Base-by-base conservation (phyloP, 2,888 invertebrate species). In the Girardia tigrina region DNA sequence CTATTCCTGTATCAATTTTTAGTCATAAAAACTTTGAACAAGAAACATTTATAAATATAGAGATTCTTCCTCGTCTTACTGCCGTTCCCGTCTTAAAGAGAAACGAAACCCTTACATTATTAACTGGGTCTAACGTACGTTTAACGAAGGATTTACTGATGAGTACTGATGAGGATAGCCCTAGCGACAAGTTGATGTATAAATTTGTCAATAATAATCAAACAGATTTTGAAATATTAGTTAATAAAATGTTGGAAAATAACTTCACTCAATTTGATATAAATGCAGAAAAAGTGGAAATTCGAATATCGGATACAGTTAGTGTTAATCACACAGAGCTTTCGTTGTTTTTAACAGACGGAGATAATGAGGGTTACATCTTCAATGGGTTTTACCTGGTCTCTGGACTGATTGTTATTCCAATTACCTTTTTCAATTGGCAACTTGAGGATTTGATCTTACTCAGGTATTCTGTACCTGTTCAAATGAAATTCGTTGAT, bases 221-320 rank as follows among this genome's bases (percentile, higher is more conserved):
- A 69, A 70, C 27, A 6, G 26, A 8, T 26, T 8, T 42, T 14
- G 56, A 74, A 28, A 14, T 74, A 20, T 6, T 2, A 14, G 74
- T 74, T 2, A 56, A 74, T 20, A 6, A 36, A 26, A 1, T 70
- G 8, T 26, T 69, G 1, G 26, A 1, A 26, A 56, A 6, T 23
- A 42, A 56, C 16, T 74, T 74, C 74, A 74, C 16, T 28, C 74
- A 74, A 23, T 14, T 4, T 26, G 74, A 74, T 28, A 56, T 74
- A 26, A 74, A 74, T 69, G 23, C 16, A 4, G 42, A 56, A n/a
- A 42, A 28, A 26, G 74, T 74, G 2, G 56, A 42, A 12, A 20
- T 74, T 28, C 27, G 26, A 8, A 70, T 42, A 16, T 14, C 4
- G 4, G 42, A 42, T 1, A 8, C 23, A 26, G 26, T 74, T n/a